Percentiles rank a stretch among this genome's conserved stretches.
Evolutionary conservation across 2,888 invertebrate genomes (phyloP).

Genomic region (Hemicrepidius hirtus): DNA sequence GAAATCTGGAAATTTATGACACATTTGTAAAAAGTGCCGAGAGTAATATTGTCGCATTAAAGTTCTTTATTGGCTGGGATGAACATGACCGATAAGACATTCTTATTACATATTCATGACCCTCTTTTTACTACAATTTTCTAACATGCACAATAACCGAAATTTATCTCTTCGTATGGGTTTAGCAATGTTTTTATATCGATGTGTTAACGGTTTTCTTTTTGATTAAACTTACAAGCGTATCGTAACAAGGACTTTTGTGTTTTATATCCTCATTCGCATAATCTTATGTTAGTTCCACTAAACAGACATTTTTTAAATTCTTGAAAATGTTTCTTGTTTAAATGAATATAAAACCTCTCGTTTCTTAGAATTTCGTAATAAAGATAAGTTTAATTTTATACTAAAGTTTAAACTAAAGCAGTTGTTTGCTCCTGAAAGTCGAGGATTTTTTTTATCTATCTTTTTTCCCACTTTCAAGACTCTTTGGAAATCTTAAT

Average conservation of each 20-base stretch:
- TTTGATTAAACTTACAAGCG: neutral
- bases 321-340: slow-evolving; percentile 12
- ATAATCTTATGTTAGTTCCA: slow-evolving; percentile 5
- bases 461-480: slow-evolving; percentile 6
- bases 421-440: neutral
- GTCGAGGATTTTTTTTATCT: too few species aligned
- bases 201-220: slow-evolving; percentile 14
- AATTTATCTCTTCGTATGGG: slow-evolving; percentile 3
- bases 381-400: slow-evolving; percentile 2
- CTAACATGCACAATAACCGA: neutral
- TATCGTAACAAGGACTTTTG: neutral
- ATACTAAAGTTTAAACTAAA: slow-evolving; percentile 11
- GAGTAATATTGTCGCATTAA: slow-evolving; percentile 47
- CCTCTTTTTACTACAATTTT: slow-evolving; percentile 18
- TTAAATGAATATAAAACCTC: slow-evolving; percentile 24
- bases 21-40: slow-evolving; percentile 39
- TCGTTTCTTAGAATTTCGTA: slow-evolving; percentile 21
- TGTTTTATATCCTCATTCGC: slow-evolving; percentile 14
- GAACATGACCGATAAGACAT: slow-evolving; percentile 36
- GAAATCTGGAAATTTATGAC: slow-evolving; percentile 42
- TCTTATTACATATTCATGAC: slow-evolving; percentile 39
- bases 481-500: slow-evolving; percentile 22
- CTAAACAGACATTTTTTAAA: slow-evolving; percentile 21
- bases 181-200: slow-evolving; percentile 21
- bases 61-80: slow-evolving; percentile 36